Evolutionary conservation across 2,888 invertebrate species (phyloP).

Genomic region (Vanessa cardui): DNA sequence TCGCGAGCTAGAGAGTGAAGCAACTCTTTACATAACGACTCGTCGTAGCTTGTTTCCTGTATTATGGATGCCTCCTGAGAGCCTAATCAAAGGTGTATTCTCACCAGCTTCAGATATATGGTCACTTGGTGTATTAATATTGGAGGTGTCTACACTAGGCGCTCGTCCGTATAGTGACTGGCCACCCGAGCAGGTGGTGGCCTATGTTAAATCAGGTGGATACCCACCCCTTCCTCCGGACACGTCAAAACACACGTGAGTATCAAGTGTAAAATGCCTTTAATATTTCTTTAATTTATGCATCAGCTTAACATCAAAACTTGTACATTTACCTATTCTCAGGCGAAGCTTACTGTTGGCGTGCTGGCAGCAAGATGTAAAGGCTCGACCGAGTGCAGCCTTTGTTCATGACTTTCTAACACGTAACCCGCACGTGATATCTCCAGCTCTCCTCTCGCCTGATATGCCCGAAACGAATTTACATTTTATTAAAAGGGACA

Average conservation of each 20-base stretch:
- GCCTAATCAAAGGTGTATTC: conserved; percentile 89
- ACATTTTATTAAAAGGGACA: neutral
- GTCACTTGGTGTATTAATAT: conserved; percentile 92
- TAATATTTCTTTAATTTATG: too few relatives aligned
- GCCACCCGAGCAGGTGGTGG: conserved; percentile 87
- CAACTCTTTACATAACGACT: conserved; percentile 88
- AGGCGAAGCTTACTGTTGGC: conserved; percentile 84
- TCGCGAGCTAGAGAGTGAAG: conserved; percentile 88
- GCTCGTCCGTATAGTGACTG: conserved; percentile 91
- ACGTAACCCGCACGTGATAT: conserved; percentile 83
- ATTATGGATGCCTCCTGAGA: conserved; percentile 96
- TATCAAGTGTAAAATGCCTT: conserved; percentile 2
- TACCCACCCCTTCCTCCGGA: conserved; percentile 86
- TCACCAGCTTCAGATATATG: conserved; percentile 93
- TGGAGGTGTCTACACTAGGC: conserved; percentile 93
- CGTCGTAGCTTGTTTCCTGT: conserved; percentile 92
- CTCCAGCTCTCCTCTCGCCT: conserved; percentile 47
- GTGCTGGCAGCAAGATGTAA: conserved; percentile 89
- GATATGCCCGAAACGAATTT: conserved; percentile 22
- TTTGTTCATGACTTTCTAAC: conserved; percentile 89
- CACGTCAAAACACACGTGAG: conserved; percentile 52
- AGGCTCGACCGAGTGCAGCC: conserved; percentile 87
- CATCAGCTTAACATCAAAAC: neutral
- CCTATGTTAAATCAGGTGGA: conserved; percentile 84
- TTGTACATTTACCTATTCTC: conserved; percentile 7